These are phyloP conservation scores for Lophochroa leadbeateri DNA, from an alignment of 2,113 vertebrate genomes.

Conservation along the genomic window DNA sequence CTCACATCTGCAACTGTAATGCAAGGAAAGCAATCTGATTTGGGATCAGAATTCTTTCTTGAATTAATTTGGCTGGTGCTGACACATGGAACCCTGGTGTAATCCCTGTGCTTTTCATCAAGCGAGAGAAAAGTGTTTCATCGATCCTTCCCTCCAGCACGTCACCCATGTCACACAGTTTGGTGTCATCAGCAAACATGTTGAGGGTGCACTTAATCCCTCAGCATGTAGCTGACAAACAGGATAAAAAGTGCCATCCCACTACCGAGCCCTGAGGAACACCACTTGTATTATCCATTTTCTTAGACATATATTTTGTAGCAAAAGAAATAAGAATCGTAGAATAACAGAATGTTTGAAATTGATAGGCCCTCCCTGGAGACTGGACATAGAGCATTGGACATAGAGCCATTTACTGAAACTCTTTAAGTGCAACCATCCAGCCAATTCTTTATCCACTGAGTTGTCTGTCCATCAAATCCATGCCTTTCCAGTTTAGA, in stretches of 20 bases:
- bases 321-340: no score
- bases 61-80: background rate
- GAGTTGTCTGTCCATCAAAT: background rate
- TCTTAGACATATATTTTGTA: no score
- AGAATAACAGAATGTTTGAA: no score
- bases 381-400: background rate
- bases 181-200: background rate
- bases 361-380: no score
- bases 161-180: background rate
- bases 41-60: background rate
- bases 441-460: background rate
- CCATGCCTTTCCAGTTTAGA: background rate
- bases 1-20: background rate
- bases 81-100: background rate
- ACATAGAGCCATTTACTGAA: background rate
- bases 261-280: background rate
- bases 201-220: background rate
- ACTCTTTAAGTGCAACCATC: background rate
- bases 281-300: background rate
- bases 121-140: background rate
- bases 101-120: background rate
- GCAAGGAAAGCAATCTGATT: background rate
- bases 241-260: background rate
- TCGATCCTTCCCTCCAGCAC: background rate
- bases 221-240: background rate